Evolutionary conservation across 1,140 invertebrate species (phyloP).

Genomic region (Dendroctonus valens): DNA sequence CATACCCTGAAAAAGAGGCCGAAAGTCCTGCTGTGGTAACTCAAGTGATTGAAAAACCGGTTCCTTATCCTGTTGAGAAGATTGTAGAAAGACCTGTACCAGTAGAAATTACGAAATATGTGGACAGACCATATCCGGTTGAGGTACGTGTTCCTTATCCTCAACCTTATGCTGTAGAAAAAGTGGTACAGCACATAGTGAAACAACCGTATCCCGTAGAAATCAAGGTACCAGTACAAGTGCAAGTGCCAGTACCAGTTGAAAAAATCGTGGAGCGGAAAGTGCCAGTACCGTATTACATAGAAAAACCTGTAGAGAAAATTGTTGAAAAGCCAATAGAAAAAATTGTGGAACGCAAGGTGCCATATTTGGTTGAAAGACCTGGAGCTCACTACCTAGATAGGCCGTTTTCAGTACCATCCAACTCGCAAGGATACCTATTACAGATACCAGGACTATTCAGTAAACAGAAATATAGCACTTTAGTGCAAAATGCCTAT

Average conservation of each 20-base stretch:
- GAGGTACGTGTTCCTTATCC: slow-evolving; percentile 55
- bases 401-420: slow-evolving; percentile 23
- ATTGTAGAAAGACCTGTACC: slow-evolving; percentile 55
- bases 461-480: slow-evolving; percentile 26
- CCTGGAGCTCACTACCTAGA: slow-evolving; percentile 47
- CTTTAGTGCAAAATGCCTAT: slow-evolving; percentile 16
- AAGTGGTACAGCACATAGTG: slow-evolving; percentile 55
- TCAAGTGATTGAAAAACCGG: slow-evolving; percentile 58
- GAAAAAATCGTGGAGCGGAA: slow-evolving; percentile 21
- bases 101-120: slow-evolving; percentile 56
- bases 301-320: slow-evolving; percentile 48
- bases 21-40: slow-evolving; percentile 52
- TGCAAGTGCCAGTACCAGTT: slow-evolving; percentile 38
- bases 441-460: slow-evolving; percentile 26
- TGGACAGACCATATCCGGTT: slow-evolving; percentile 58
- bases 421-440: slow-evolving; percentile 33
- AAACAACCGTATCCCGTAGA: slow-evolving; percentile 49
- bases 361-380: slow-evolving; percentile 45
- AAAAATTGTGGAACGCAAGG: slow-evolving; percentile 17
- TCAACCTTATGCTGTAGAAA: slow-evolving; percentile 56
- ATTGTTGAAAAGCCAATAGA: slow-evolving; percentile 48
- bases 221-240: slow-evolving; percentile 37
- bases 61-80: slow-evolving; percentile 54
- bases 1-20: slow-evolving; percentile 46
- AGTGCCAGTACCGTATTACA: slow-evolving; percentile 42